A percentile compares a stretch with the other conserved stretches of the same genome.
Conservation (phyloP, 2,797 vertebrate species). For the Chaenodraco wilsoni region DNA sequence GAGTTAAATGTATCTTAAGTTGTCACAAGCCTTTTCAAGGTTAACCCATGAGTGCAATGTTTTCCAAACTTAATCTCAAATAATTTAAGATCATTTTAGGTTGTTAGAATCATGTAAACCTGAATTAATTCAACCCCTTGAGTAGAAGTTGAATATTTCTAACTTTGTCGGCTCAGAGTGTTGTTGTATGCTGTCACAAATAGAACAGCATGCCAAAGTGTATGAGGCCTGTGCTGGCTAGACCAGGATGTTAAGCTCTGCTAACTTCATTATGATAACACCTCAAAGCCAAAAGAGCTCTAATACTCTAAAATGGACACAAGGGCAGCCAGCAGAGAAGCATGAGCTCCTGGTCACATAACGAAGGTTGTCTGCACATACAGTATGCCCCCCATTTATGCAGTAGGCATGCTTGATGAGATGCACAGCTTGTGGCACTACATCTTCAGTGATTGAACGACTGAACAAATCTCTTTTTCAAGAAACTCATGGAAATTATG, state of each 20-base stretch:
- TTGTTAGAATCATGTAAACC: not conserved
- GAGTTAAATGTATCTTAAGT: not conserved
- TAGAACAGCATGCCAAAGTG: not conserved
- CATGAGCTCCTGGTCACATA: not conserved
- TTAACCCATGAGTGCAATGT: not conserved
- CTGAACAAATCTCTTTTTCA: not conserved
- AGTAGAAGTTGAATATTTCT: not conserved
- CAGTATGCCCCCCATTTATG: not conserved
- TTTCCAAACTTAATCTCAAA: not conserved
- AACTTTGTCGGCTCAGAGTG: not conserved
- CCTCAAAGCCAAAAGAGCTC: not conserved
- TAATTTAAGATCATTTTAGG: not conserved
- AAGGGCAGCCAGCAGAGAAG: slow-evolving; percentile 5
- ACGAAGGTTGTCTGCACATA: not conserved
- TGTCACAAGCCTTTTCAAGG: not conserved
- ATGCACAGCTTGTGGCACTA: not conserved
- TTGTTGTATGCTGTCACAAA: not conserved
- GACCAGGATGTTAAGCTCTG: not conserved
- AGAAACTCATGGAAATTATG: slow-evolving; percentile 1
- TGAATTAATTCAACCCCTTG: not conserved
- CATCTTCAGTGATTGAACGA: not conserved
- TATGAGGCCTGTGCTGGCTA: not conserved
- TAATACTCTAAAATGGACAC: not conserved
- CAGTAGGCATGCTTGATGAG: no score
- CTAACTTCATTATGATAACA: not conserved